Conservation (phyloP, 2,888 invertebrate species). For the Drosophila prostipennis region DNA sequence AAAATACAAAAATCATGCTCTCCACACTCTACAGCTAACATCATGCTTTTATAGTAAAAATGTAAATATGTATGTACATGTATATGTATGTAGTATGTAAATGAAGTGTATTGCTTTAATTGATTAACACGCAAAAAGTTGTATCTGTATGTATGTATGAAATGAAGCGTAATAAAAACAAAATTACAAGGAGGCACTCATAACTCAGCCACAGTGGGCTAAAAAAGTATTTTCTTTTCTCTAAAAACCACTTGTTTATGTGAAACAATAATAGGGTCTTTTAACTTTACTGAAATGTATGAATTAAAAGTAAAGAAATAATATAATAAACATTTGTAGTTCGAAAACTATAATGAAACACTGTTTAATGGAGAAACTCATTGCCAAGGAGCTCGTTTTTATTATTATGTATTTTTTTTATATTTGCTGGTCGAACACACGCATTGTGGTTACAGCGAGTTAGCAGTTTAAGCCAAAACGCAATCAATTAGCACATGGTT, state of each 20-base stretch:
- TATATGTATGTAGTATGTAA: neutral
- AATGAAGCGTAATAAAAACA: neutral
- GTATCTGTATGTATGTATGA: neutral
- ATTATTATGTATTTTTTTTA: conserved; percentile 2
- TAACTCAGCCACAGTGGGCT: neutral
- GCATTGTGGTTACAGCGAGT: conserved; percentile 29
- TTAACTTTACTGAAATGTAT: no score
- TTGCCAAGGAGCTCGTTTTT: conserved; percentile 9
- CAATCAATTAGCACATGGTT: conserved; percentile 33
- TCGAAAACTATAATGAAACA: neutral
- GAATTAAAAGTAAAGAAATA: neutral
- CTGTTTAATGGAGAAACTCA: conserved; percentile 1
- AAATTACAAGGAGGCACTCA: conserved; percentile 5
- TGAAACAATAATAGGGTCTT: no score
- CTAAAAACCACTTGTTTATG: no score
- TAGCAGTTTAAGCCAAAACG: conserved; percentile 29
- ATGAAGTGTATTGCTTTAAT: conserved; percentile 30
- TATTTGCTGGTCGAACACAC: conserved; percentile 5
- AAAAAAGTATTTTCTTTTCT: neutral
- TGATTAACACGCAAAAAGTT: conserved; percentile 36
- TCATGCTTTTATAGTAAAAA: no score
- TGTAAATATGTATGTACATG: neutral
- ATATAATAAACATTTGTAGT: neutral
- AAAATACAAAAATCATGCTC: no score
- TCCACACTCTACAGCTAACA: no score